Evolutionary conservation across 2,113 vertebrate genomes (phyloP).

Genomic region (Myiopsitta monachus): DNA sequence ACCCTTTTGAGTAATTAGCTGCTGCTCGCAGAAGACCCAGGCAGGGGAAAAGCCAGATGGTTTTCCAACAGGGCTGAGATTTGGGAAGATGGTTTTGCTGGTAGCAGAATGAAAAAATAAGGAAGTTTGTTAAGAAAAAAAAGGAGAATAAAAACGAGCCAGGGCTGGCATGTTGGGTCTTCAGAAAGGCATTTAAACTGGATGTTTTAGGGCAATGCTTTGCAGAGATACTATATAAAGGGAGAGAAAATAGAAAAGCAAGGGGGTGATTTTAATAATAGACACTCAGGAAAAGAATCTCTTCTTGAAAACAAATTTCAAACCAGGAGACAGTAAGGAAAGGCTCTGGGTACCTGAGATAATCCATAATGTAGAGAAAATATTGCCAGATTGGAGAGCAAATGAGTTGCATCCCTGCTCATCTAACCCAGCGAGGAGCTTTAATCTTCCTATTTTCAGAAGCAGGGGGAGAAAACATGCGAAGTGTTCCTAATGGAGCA

Average conservation of each 20-base stretch:
- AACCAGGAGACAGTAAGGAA: neutral
- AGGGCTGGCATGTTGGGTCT: neutral
- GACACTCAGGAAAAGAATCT: fast-evolving
- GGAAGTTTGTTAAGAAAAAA: neutral
- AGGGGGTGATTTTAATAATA: neutral
- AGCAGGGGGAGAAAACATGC: fast-evolving
- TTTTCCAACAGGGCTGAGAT: neutral
- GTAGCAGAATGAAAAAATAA: neutral
- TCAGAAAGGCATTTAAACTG: neutral
- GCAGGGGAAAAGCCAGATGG: neutral
- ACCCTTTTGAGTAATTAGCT: neutral
- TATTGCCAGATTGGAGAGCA: neutral
- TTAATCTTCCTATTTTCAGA: neutral
- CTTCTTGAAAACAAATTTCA: neutral
- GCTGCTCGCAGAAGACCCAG: neutral
- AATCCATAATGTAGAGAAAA: neutral
- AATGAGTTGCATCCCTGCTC: fast-evolving
- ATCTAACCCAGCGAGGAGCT: fast-evolving
- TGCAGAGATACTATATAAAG: neutral
- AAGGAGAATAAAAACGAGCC: neutral
- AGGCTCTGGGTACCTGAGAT: neutral
- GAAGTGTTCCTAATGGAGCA: neutral
- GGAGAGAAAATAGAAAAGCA: neutral
- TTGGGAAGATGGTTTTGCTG: neutral
- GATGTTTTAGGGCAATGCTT: neutral